Base-by-base conservation (phyloP, 2,113 vertebrate genomes). In the Phrynocephalus versicolor region DNA sequence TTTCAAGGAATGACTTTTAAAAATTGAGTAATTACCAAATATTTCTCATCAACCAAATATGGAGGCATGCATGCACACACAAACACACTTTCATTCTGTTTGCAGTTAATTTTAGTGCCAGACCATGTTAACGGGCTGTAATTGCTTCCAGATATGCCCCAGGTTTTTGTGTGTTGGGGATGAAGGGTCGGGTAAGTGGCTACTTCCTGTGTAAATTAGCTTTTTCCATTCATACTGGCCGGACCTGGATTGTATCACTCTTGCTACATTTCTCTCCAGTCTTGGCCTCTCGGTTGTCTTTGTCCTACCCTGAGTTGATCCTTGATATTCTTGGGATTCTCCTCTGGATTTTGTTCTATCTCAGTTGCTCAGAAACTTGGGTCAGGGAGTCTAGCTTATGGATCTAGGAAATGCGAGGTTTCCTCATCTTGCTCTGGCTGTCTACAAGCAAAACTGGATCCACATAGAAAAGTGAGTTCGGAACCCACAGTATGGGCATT, bases 121-220 rank as follows among this genome's bases (percentile, higher is more conserved):
- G 95, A 98, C 99, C 98, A 98, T 95, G 96, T 98, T 98, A 98
- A 98, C 97, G 92, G 96, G 95, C 93, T 94, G 92, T 98, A 98
- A 99, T 98, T 97, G 97, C 97, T 98, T 98, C 98, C 98, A 99
- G 98, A 98, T 97, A 97, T 96, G 96, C 96, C 96, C 91, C 94
- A 96, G 96, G 97, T 95, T 96, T 96, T 94, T 96, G 95, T 97
- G 96, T 97, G 95, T 97, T 95, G 90, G 96, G n/a, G 97, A 97
- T 96, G 96, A 97, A 97, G 95, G 96, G 96, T 94, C 94, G 95
- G 96, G 97, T 98, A 98, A 99, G 97, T 97, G 94, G 95, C 96
- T 90, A 94, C 97, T 98, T 99, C 98, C 98, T 98, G 97, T 97
- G 96, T 97, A 97, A 98, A 98, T 97, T 96, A 97, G 96, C 96